phyloP scores from a whole-genome alignment of 2,797 vertebrate genomes.

The Botia kubotai region DNA sequence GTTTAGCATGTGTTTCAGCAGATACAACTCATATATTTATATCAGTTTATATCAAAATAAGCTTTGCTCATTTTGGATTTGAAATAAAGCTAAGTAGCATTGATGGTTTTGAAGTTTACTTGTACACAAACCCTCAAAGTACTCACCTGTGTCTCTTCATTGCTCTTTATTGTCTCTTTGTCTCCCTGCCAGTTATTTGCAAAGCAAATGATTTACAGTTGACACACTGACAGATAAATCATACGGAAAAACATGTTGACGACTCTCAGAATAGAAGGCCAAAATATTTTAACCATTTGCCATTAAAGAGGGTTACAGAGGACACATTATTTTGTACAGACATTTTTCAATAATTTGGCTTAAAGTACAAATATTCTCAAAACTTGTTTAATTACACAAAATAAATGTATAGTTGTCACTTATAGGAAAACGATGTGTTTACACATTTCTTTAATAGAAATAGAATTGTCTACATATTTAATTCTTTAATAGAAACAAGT shows the following conservation, averaged over 20 bases:
- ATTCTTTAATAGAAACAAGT: neutral
- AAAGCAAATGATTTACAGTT: conserved; percentile 69
- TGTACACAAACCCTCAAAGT: conserved; percentile 7
- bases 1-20: neutral
- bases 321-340: conserved; percentile 53
- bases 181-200: conserved; percentile 71
- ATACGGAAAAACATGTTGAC: conserved; percentile 75
- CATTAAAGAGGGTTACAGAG: conserved; percentile 65
- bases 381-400: neutral
- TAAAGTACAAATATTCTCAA: neutral
- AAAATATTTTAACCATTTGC: conserved; percentile 73
- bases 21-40: too few relatives aligned
- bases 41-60: too few relatives aligned
- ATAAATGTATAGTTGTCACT: neutral
- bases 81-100: neutral
- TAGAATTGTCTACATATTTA: neutral
- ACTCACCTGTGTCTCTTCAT: conserved; percentile 31
- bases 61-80: neutral
- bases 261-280: conserved; percentile 74
- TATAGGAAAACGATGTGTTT: neutral
- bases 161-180: conserved; percentile 50
- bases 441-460: neutral
- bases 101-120: conserved; percentile 9
- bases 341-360: conserved; percentile 30
- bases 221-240: conserved; percentile 74